These are phyloP conservation scores for Brevipalpus yothersi DNA, from an alignment of 1,140 invertebrate species.

Conservation along the genomic window DNA sequence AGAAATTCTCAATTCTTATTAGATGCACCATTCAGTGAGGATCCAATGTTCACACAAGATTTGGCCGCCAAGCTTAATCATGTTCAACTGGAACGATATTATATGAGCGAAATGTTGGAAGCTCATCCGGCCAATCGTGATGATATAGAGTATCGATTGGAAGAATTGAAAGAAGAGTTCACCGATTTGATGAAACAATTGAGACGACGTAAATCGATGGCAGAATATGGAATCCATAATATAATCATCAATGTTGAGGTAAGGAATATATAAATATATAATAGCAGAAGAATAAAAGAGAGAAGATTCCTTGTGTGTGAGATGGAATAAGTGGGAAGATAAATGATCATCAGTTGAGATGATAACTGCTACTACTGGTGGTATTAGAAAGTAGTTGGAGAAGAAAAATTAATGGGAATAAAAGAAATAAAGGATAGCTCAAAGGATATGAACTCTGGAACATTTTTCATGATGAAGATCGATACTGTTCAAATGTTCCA, in stretches of 20 bases:
- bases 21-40: neutral
- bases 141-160: constrained; percentile 3
- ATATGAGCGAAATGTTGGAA: constrained; percentile 5
- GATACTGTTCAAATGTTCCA: too few relatives aligned
- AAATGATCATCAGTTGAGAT: too few relatives aligned
- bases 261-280: too few relatives aligned
- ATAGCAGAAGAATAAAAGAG: too few relatives aligned
- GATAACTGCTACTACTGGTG: too few relatives aligned
- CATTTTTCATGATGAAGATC: too few relatives aligned
- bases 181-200: constrained; percentile 7
- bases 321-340: too few relatives aligned
- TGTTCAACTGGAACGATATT: constrained; percentile 6
- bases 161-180: constrained; percentile 10
- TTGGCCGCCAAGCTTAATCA: constrained; percentile 2
- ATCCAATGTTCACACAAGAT: neutral
- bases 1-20: neutral
- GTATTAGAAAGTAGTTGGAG: too few relatives aligned
- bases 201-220: constrained; percentile 9
- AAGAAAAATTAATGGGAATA: too few relatives aligned
- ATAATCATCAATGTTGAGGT: constrained; percentile 10
- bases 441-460: too few relatives aligned
- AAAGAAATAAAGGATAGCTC: too few relatives aligned
- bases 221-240: constrained; percentile 4
- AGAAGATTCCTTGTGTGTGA: too few relatives aligned
- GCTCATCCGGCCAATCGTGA: neutral